These are phyloP conservation scores for Spermophilus dauricus DNA, from an alignment of 2,113 vertebrate species.

Conservation along the genomic window DNA sequence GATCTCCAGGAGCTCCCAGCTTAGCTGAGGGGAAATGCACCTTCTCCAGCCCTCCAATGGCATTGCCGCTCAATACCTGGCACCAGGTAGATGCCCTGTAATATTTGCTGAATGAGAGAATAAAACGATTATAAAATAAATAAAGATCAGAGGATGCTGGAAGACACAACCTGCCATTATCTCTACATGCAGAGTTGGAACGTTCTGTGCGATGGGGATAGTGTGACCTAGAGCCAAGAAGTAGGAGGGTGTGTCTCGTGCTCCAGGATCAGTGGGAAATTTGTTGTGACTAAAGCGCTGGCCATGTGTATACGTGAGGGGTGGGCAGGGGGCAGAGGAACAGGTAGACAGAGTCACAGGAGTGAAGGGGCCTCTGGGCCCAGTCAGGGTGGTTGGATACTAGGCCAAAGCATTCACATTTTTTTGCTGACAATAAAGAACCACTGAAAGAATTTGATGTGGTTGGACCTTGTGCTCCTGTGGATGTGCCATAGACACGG, in stretches of 20 bases:
- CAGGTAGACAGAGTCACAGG: not conserved
- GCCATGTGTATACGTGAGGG: too few species aligned
- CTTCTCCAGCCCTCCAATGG: not conserved
- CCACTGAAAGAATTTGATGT: not conserved
- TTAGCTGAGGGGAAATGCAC: not conserved
- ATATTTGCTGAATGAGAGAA: not conserved
- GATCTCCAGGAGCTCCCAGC: not conserved
- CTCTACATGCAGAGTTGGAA: not conserved
- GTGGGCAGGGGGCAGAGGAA: not conserved
- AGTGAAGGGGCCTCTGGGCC: not conserved
- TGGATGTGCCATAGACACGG: not conserved
- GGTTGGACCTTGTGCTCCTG: not conserved
- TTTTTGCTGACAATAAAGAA: not conserved
- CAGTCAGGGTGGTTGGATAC: not conserved
- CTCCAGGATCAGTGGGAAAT: not conserved
- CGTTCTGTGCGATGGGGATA: not conserved
- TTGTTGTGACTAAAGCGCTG: not conserved
- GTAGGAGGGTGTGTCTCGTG: fast-evolving
- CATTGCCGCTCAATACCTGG: not conserved
- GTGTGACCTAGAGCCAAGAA: not conserved
- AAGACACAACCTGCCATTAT: not conserved
- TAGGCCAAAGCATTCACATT: not conserved
- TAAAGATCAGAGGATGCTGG: not conserved
- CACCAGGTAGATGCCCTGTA: fast-evolving
- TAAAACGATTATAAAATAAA: not conserved